Evolutionary conservation across 2,888 invertebrate genomes (phyloP), one percentile per base, ranked within the genome.

Genomic region (Lochmaea crataegi): DNA sequence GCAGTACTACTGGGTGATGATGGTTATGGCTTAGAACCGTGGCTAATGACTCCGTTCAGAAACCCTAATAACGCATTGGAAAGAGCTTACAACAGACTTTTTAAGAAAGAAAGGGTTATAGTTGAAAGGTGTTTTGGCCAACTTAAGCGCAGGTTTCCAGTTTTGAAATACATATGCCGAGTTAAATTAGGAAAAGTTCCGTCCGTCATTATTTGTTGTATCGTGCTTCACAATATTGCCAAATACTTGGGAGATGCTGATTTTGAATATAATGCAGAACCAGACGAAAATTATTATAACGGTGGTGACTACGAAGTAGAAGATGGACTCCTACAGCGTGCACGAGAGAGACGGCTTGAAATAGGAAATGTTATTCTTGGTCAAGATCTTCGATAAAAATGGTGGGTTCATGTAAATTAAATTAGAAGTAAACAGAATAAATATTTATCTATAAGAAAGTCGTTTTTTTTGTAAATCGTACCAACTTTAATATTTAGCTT

Each of bases 111-210:
- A 56, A 71, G 66, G 66, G 64, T 71, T 41, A 56, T 63, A 32
- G 68, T 64, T 38, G 67, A 71, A 61, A 42, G 41, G 14, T 56
- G 58, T 68, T 71, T 67, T 72, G 68, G 71, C 6, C 68, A 71
- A 70, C 68, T 68, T 45, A 74, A 71, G 71, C 57, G 64, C 11
- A 67, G 74, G 14, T 74, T 71, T 74, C 71, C 71, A 56, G 67
- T 71, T 18, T 64, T 74, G 64, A n/a, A 66, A 12, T 66, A 74
- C 42, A 51, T 63, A 14, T 71, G 74, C 38, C 63, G 65, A n/a
- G 74, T 71, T 45, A 67, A 67, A 74, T 61, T 67, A 16, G 48
- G 61, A 41, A 71, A 71, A 16, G 48, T 65, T 22, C 69, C 70
- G 58, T 70, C 65, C 65, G 64, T 51, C 22, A 65, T 65, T 26